Evolutionary conservation across 2,888 invertebrate species (phyloP), one percentile per base, ranked within the genome.

Genomic region (Diadromus collaris): DNA sequence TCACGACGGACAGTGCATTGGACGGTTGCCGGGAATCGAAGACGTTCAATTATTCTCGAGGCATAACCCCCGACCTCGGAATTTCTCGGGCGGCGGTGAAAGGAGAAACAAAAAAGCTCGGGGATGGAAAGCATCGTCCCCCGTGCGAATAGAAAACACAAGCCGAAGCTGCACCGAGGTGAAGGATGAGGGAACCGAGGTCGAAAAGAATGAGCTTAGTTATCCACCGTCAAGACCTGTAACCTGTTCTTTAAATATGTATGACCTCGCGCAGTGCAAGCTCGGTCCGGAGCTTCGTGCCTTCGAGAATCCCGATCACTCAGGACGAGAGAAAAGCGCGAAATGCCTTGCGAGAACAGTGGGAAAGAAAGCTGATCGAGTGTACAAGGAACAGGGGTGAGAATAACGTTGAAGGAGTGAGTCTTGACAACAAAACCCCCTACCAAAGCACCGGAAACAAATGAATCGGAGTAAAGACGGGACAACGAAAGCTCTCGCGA

Each of bases 221-320:
- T 84, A 84, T 81, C 78, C 82, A 68, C 68, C 64, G 75, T 56
- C 67, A 78, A 81, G 83, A 80, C 78, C 76, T 46, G 48, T 61
- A 65, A 58, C 68, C 41, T 72, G 70, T 65, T 76, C 81, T 79
- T 86, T 86, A 86, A 86, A 86, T 86, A 87, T 87, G 85, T 86
- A 87, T 85, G 86, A 80, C 80, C 73, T 76, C 72, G 65, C 58
- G 69, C n/a, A 24, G 54, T 38, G 54, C 29, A 64, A 44, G 71
- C 69, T 69, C 61, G 63, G 13, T 19, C 41, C 46, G 63, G 63
- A 64, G 68, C 48, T 68, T 68, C 64, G 72, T 73, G 54, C 58
- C 75, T 38, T 68, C 56, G 46, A 38, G 67, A 71, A 54, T 34
- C 27, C 34, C 44, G 29, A 61, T 71, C 48, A 13, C 60, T 60